Base-by-base conservation (phyloP, 2,888 invertebrate species). In the Chloroclystis v-ata region DNA sequence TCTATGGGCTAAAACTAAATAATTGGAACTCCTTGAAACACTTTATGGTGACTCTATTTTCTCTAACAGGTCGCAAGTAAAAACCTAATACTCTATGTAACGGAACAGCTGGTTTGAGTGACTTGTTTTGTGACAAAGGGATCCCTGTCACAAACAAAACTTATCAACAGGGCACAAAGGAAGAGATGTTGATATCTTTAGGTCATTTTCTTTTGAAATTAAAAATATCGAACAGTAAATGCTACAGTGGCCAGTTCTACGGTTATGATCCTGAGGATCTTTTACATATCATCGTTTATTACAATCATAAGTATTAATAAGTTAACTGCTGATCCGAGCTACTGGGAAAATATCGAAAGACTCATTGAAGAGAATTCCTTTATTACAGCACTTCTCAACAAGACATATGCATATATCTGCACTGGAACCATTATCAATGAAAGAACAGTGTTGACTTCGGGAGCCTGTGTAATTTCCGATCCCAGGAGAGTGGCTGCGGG, bases 351-450 rank as follows among this genome's bases (percentile, higher is more conserved):
- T 26, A 60, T 79, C 49, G 82, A 82, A 65, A 29, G 39, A 9
- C 56, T 82, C 20, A 77, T 78, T 32, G 82, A 83, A 65, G 49
- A 66, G 41, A 60, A 79, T 49, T 76, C 82, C 1, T 82, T 71
- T 46, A 47, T 83, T 10, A 77, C 75, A 4, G 81, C 73, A 1
- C 52, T 84, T 37, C 54, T 82, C 37, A 69, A 70, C 41, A 12
- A 43, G 11, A 53, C 48, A 13, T 69, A 60, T 45, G 54, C 67
- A 16, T 78, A 72, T 49, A 55, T 67, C 33, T 84, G 83, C 53
- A 69, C 80, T 1, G 84, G 83, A 1, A 66, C 67, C 13, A 64
- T 76, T 26, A 70, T 83, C 39, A 61, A 63, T 52, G 61, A 69
- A 47, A 58, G 47, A 8, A 65, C 72, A 4, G 61, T 81, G 9